Percentiles rank a stretch among this genome's conserved stretches.
These are phyloP conservation scores for Druon quercuslanigerum DNA, from an alignment of 1,140 invertebrate species.

Conservation along the genomic window DNA sequence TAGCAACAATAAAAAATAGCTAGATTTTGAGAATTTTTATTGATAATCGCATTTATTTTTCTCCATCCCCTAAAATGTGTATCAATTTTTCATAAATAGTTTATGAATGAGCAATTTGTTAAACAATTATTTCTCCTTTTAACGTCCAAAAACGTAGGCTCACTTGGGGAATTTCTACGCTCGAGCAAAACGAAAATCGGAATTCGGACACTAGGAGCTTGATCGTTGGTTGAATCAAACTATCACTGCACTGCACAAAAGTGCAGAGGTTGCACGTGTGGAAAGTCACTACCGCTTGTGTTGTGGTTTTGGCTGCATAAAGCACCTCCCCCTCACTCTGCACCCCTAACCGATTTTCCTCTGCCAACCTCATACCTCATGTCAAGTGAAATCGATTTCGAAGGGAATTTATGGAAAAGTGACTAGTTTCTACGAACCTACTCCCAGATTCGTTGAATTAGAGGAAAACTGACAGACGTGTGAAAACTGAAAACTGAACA, in stretches of 20 bases:
- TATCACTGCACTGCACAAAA: not conserved
- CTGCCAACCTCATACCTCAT: conserved; percentile 25
- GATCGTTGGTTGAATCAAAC: not conserved
- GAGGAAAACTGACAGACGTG: not conserved
- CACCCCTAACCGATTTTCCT: not conserved
- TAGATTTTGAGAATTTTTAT: too few relatives aligned
- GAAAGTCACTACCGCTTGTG: conserved; percentile 4
- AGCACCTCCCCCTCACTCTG: not conserved
- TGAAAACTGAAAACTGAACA: not conserved
- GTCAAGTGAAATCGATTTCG: conserved; percentile 19
- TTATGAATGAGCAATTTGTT: too few relatives aligned
- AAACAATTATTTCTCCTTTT: too few relatives aligned
- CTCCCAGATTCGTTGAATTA: not conserved
- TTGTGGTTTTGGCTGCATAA: conserved; percentile 8
- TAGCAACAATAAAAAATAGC: too few relatives aligned
- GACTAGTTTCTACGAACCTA: not conserved
- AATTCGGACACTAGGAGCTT: not conserved
- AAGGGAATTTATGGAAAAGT: conserved; percentile 6
- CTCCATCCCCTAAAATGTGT: too few relatives aligned
- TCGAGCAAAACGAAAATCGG: too few relatives aligned
- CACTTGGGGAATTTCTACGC: too few relatives aligned
- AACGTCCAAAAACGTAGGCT: too few relatives aligned
- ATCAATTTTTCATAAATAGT: too few relatives aligned
- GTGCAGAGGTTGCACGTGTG: conserved; percentile 14
- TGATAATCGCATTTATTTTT: too few relatives aligned